These are phyloP conservation scores for Henicopernis longicauda DNA, from an alignment of 2,113 vertebrate genomes.

Conservation along the genomic window DNA sequence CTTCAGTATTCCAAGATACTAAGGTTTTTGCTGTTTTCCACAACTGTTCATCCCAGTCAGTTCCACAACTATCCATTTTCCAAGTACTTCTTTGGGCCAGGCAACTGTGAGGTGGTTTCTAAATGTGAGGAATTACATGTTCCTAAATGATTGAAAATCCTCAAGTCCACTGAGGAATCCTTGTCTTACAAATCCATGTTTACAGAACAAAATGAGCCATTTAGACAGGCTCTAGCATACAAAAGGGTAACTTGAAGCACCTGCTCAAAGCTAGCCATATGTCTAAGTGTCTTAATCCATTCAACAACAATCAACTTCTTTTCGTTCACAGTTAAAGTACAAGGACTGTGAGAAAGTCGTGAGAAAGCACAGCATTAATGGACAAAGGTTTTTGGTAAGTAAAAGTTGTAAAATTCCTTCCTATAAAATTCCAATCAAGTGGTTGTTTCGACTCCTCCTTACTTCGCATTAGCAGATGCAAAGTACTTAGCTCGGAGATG, in stretches of 20 bases:
- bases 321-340: constrained; percentile 76
- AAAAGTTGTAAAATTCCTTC: not conserved
- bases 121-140: not conserved
- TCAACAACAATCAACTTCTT: not conserved
- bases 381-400: constrained; percentile 91
- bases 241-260: not conserved
- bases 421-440: not conserved
- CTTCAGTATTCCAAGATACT: not conserved
- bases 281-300: not conserved
- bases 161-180: not conserved
- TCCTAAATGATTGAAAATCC: not conserved
- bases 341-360: constrained; percentile 88
- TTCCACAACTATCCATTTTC: not conserved
- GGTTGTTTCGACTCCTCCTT: not conserved
- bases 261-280: not conserved
- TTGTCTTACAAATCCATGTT: not conserved
- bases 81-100: not conserved
- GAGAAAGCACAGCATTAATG: constrained; percentile 80
- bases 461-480: not conserved
- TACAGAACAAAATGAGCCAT: not conserved
- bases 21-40: not conserved
- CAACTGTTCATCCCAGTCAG: not conserved
- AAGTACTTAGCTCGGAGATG: not conserved
- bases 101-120: not conserved
- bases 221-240: not conserved